These are phyloP conservation scores for Dicrurus megarhynchus DNA, from an alignment of 2,113 vertebrate species.

Conservation along the genomic window DNA sequence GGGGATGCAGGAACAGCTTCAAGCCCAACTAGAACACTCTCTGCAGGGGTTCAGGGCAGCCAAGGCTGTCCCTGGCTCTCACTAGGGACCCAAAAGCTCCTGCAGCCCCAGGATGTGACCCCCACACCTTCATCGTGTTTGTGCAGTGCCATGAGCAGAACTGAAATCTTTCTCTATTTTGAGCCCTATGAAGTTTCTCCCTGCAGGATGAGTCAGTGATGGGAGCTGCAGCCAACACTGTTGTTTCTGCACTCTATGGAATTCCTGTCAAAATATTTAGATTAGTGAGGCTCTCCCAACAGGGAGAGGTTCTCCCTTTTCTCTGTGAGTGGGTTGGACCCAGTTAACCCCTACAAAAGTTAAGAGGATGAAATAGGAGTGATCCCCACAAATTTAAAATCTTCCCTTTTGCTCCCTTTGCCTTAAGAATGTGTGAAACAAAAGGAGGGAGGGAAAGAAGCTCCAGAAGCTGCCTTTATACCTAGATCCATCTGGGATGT, in stretches of 20 bases:
- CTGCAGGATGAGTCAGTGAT: conserved; percentile 19
- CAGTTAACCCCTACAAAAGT: not conserved
- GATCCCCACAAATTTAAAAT: not conserved
- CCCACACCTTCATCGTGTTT: not conserved
- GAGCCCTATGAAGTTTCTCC: not conserved
- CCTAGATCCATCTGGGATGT: not conserved
- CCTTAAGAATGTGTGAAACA: not conserved
- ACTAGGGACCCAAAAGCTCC: not conserved
- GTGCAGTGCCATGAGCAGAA: not conserved
- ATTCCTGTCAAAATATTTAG: conserved; percentile 55
- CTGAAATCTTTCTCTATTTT: not conserved
- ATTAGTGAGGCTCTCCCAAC: not conserved
- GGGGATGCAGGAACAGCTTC: not conserved
- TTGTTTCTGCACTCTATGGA: conserved; percentile 3
- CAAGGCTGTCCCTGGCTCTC: not conserved
- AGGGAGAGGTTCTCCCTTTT: not conserved
- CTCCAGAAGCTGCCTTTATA: not conserved
- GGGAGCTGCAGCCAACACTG: not conserved
- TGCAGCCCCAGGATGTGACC: not conserved
- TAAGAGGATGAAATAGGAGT: not conserved
- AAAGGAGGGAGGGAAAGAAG: not conserved
- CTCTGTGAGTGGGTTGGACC: not conserved
- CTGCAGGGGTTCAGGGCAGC: not conserved
- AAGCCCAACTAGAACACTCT: not conserved
- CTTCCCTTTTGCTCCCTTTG: not conserved